Conservation (phyloP, 2,888 invertebrate genomes). For the Oxyteleia sp. region DNA sequence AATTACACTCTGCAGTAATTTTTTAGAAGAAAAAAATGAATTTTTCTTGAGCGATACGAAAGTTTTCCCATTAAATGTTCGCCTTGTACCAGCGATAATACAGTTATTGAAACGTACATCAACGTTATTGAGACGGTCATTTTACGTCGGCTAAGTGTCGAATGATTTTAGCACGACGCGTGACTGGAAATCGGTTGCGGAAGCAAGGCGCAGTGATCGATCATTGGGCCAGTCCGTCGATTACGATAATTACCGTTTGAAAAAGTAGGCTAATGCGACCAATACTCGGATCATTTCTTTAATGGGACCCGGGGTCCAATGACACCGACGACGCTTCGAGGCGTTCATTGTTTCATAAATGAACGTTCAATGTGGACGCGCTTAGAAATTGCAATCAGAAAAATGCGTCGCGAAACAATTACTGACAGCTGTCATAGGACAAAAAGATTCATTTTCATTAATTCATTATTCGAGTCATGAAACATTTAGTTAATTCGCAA, state of each 20-base stretch:
- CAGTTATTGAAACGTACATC: constrained; percentile 24
- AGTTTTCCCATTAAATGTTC: no score
- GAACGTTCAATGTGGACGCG: constrained; percentile 13
- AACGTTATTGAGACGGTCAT: constrained; percentile 24
- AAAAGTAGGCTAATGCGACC: constrained; percentile 70
- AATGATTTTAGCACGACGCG: constrained; percentile 64
- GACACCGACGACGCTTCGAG: constrained; percentile 47
- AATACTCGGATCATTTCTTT: constrained; percentile 70
- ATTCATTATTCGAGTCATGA: neutral
- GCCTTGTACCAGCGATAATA: neutral
- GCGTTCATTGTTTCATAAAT: constrained; percentile 59
- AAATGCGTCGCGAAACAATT: neutral
- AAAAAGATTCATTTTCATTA: neutral
- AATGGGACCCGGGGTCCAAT: constrained; percentile 60
- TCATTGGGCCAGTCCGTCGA: constrained; percentile 53
- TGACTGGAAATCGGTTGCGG: constrained; percentile 64
- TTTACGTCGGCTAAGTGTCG: constrained; percentile 39
- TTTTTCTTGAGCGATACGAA: no score
- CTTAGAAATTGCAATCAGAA: constrained; percentile 20
- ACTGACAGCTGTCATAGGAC: no score
- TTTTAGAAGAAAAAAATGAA: no score
- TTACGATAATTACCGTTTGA: constrained; percentile 62
- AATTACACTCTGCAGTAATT: no score
- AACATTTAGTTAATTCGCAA: neutral
- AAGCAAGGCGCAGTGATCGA: constrained; percentile 68